A percentile compares a stretch with the other conserved stretches of the same genome.
Evolutionary conservation across 2,113 vertebrate genomes (phyloP).

Genomic region (Chlorodrepanis virens): DNA sequence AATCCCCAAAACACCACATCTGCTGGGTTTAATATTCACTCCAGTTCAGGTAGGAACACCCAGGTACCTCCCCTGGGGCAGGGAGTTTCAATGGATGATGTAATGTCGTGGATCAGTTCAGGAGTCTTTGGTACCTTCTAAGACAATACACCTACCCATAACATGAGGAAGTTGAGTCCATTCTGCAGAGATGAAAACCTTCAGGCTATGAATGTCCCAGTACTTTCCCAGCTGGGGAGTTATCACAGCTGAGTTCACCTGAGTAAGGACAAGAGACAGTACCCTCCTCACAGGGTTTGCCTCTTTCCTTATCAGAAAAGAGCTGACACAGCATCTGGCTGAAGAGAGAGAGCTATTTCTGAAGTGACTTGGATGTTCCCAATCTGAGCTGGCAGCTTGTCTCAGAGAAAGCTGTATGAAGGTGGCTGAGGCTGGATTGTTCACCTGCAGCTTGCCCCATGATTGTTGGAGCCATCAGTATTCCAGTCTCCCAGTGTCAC

Average conservation of each 20-base stretch:
- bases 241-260: neutral
- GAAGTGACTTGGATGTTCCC: neutral
- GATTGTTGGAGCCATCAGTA: neutral
- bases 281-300: neutral
- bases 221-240: neutral
- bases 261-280: neutral
- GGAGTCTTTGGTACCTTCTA: neutral
- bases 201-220: rapidly evolving
- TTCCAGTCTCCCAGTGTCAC: neutral
- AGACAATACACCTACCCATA: neutral
- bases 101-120: neutral
- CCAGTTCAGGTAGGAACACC: neutral
- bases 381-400: neutral
- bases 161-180: neutral
- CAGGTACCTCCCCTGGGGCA: neutral
- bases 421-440: neutral
- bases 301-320: neutral
- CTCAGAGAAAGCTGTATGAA: neutral
- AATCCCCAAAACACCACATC: neutral
- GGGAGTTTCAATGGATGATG: neutral
- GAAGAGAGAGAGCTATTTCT: neutral
- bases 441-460: neutral
- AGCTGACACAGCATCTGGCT: neutral
- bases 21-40: neutral
- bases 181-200: neutral